Conservation (phyloP, 64 coral and sea anemone genomes). For the Stylophora pistillata region DNA sequence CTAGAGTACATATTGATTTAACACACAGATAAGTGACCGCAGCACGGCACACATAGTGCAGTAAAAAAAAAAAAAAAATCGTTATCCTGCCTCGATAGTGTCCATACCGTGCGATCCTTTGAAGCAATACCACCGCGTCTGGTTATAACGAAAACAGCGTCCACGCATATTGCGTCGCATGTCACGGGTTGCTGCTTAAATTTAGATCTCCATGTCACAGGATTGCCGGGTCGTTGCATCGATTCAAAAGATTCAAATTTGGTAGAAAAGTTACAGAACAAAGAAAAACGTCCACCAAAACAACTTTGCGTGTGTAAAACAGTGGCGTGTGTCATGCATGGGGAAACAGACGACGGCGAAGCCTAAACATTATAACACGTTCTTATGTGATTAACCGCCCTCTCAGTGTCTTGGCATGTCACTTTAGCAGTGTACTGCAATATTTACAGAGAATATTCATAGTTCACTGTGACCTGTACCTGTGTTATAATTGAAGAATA, state of each 20-base stretch:
- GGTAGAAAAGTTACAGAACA: neutral
- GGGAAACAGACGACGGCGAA: neutral
- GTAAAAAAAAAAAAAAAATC: neutral
- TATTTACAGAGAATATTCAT: neutral
- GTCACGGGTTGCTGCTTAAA: neutral
- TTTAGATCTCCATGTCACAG: neutral
- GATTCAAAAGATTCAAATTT: neutral
- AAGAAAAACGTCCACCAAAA: neutral
- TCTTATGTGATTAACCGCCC: neutral
- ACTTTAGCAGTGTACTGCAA: neutral
- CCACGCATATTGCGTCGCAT: neutral
- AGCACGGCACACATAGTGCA: neutral
- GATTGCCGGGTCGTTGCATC: neutral
- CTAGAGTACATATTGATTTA: too few relatives aligned
- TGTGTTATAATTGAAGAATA: neutral
- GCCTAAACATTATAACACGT: neutral
- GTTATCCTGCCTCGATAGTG: neutral
- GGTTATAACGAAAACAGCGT: neutral
- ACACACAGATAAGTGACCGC: neutral
- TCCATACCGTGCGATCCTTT: neutral
- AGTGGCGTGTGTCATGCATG: neutral
- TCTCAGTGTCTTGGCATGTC: neutral
- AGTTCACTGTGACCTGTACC: neutral
- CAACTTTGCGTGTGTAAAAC: neutral
- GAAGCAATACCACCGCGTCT: neutral